These are phyloP conservation scores for Pentalonia nigronervosa DNA, from an alignment of 1,140 invertebrate genomes.

Conservation along the genomic window DNA sequence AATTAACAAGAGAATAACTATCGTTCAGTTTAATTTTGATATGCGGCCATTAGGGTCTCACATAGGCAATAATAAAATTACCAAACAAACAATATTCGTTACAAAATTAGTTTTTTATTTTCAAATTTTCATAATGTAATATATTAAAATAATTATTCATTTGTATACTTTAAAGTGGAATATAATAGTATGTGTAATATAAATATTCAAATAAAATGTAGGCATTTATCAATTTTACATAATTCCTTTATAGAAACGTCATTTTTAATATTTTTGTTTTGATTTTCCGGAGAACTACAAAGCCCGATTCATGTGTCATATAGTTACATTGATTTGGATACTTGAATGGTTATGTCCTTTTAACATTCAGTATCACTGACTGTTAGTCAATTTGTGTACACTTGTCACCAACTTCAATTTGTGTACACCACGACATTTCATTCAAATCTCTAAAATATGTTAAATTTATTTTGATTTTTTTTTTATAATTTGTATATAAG, in stretches of 20 bases:
- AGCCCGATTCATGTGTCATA: neutral
- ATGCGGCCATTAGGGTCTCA: neutral
- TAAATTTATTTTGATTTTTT: neutral
- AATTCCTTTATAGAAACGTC: neutral
- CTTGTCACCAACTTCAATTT: too few species aligned
- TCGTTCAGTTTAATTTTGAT: neutral
- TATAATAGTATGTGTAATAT: too few species aligned
- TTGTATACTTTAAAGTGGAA: too few species aligned
- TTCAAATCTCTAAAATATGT: neutral
- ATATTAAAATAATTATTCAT: too few species aligned
- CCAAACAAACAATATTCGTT: neutral
- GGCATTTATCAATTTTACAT: neutral
- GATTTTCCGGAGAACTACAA: neutral
- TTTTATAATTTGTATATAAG: neutral
- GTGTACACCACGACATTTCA: too few species aligned
- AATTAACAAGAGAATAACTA: too few species aligned
- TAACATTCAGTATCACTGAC: neutral
- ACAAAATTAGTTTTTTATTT: neutral
- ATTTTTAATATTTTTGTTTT: neutral
- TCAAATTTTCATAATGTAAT: too few species aligned
- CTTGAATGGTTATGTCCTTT: neutral
- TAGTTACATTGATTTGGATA: neutral
- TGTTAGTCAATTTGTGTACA: neutral
- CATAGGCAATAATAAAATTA: neutral
- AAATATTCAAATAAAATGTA: neutral